These are phyloP conservation scores for Heliconius congener DNA, from an alignment of 1,140 invertebrate genomes.

Conservation along the genomic window DNA sequence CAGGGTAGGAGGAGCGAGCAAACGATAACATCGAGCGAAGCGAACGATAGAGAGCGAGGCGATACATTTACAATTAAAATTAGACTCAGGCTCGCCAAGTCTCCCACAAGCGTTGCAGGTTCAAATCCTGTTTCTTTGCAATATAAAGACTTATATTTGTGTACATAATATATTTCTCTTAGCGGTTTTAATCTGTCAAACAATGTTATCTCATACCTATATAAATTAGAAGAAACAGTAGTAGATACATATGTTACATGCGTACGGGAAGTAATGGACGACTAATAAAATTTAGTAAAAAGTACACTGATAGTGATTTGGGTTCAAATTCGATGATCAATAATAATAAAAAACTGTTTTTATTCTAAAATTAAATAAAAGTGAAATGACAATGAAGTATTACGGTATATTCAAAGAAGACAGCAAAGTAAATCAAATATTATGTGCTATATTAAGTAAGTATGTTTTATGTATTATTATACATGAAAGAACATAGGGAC, in stretches of 20 bases:
- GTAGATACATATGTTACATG: background rate
- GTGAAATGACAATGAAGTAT: background rate
- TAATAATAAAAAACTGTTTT: background rate
- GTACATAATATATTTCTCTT: background rate
- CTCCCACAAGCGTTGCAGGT: too few species aligned
- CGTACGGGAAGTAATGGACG: background rate
- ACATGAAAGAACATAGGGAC: background rate
- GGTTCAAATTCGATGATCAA: background rate
- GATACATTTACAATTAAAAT: too few species aligned
- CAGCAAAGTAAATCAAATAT: conserved; percentile 58
- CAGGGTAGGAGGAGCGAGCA: too few species aligned
- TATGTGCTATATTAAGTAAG: conserved; percentile 63
- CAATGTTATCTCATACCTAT: background rate
- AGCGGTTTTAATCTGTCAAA: background rate
- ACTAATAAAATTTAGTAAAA: background rate
- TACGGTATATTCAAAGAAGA: conserved; percentile 32
- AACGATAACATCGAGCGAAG: too few species aligned
- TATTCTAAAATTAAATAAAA: background rate
- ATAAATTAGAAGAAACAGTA: background rate
- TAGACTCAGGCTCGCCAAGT: too few species aligned
- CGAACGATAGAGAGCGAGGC: too few species aligned
- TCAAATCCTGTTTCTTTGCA: too few species aligned
- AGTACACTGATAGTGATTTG: background rate
- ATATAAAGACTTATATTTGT: background rate
- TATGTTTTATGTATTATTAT: conserved; percentile 3